Evolutionary conservation across 2,888 invertebrate genomes (phyloP), one percentile per base, ranked within the genome.

Genomic region (Lumbricus terrestris): DNA sequence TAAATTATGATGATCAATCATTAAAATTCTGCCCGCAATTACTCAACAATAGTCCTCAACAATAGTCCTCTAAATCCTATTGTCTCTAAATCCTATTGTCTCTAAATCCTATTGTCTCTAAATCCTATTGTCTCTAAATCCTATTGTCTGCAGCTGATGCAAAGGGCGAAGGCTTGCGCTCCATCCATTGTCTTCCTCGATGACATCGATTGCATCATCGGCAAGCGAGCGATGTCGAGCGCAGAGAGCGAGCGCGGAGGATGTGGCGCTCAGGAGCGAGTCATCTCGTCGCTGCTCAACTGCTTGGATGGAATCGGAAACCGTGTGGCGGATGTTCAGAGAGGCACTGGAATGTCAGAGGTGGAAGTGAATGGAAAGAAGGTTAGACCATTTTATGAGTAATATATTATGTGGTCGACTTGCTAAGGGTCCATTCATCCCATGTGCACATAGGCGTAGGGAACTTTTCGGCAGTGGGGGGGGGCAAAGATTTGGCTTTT

Each of bases 241-340:
- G 38, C 20, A n/a, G 38, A 42, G n/a, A 92, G 93, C 5, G 93
- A 94, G 35, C 92, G 92, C 11, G 92, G 93, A 13, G 34, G 83
- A n/a, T n/a, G 88, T 11, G 96, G 96, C 89, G 95, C 96, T 0
- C 96, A 96, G 92, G 96, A 96, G 90, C 95, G 96, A 89, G 96
- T 96, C 83, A 94, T 96, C 37, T 96, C 96, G 6, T 95, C 96
- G 0, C 95, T 96, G 47, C 95, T 96, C 16, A 96, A 96, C 88
- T 96, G 96, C 95, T 96, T 96, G 96, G 96, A 96, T 94, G 96
- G 96, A 23, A 95, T 96, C 91, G 96, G 96, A 83, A 83, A 35
- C 47, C 89, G 89, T 29, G 35, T 47, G 35, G 23, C 40, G 35
- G 89, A 89, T 54, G 23, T 47, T 89, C n/a, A 35, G 29, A 29